Evolutionary conservation across 2,888 invertebrate species (phyloP), one percentile per base, ranked within the genome.

Genomic region (Endotricha flammealis): DNA sequence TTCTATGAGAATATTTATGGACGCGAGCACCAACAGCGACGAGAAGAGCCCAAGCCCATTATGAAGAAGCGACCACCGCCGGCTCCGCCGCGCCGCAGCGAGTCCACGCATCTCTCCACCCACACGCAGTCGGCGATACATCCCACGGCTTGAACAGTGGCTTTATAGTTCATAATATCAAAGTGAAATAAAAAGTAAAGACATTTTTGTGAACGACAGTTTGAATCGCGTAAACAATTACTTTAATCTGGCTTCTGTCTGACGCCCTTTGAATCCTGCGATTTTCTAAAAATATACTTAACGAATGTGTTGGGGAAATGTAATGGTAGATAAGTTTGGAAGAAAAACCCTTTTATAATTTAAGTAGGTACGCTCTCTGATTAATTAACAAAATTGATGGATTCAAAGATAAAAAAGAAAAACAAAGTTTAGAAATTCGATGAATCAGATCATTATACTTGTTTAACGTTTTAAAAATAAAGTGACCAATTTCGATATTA

Each of bases 81-180:
- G 2, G 95, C 95, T 17, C 95, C 95, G n/a, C 95, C 96, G 1
- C 94, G 94, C 52, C 90, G 96, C 42, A 94, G 94, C 64, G 95
- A 95, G 41, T 92, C 92, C 23, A 73, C 82, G 22, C 81, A 80
- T 40, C 54, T 72, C 10, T 56, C 64, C 6, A 48, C 65, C 23
- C 68, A 64, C 42, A 41, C 66, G 20, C 64, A 56, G 6, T 57
- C 63, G 20, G 46, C 69, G 9, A 60, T 54, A 32, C 79, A 76
- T 44, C 76, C 79, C 39, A 66, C 73, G 41, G 68, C 68, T 50
- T 81, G 62, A 75, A 44, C 17, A 34, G 38, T 7, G 6, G 4
- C 9, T 1, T 4, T 25, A 6, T 4, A 12, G 20, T 4, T 6
- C 12, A 2, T n/a, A 13, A 13, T n/a, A n/a, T n/a, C n/a, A n/a